Evolutionary conservation across 2,797 vertebrate species (phyloP).

Genomic region (Argya squamiceps): DNA sequence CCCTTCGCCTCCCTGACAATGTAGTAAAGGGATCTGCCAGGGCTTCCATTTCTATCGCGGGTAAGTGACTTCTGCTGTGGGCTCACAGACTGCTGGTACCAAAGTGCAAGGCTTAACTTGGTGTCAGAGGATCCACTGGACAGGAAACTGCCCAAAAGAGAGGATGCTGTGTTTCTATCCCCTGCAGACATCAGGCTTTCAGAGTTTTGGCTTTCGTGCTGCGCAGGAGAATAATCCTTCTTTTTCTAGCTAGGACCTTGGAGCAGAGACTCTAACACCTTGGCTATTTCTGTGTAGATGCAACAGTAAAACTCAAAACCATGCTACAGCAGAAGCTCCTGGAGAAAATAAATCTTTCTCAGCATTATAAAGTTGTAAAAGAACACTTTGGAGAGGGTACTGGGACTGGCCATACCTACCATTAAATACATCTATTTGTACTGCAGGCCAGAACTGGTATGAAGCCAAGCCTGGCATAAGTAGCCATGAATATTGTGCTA

Average conservation of each 20-base stretch:
- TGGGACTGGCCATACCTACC: neutral
- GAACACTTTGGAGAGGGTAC: neutral
- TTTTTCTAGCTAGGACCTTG: neutral
- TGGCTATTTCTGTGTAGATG: neutral
- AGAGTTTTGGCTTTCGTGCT: neutral
- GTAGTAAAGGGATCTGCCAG: constrained; percentile 32
- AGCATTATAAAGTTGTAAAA: neutral
- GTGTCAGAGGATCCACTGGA: neutral
- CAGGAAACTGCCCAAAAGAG: neutral
- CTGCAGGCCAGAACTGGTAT: neutral
- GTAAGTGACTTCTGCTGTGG: neutral
- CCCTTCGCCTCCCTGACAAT: constrained; percentile 27
- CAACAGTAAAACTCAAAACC: neutral
- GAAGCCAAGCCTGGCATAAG: neutral
- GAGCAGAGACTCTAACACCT: neutral
- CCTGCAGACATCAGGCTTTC: neutral
- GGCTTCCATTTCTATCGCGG: constrained; percentile 44
- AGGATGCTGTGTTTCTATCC: neutral
- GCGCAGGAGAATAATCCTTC: neutral
- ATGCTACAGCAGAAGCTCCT: neutral
- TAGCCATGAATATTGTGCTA: neutral
- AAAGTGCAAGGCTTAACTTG: neutral
- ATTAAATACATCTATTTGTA: neutral
- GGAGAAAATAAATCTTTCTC: neutral
- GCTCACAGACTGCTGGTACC: neutral